A percentile compares a stretch with the other conserved stretches of the same genome.
Evolutionary conservation across 1,140 invertebrate genomes (phyloP).

Genomic region (Atta texana): DNA sequence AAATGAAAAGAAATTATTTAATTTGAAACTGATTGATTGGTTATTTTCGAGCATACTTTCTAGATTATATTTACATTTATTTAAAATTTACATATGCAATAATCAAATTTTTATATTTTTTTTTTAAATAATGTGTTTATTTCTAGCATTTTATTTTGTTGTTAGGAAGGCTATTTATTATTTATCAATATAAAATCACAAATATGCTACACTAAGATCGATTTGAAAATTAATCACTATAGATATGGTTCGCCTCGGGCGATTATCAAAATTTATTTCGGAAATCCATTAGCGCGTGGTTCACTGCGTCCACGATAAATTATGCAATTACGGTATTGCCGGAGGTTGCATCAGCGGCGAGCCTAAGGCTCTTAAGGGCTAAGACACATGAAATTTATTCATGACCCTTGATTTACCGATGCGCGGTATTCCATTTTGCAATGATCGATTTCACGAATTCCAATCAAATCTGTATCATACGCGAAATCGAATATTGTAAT

Average conservation of each 20-base stretch:
- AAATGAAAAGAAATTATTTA: constrained; percentile 19
- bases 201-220: background rate
- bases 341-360: constrained; percentile 39
- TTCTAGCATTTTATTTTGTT: background rate
- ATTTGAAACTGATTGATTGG: constrained; percentile 21
- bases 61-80: background rate
- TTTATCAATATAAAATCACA: constrained; percentile 10
- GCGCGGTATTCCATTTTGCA: constrained; percentile 42
- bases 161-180: background rate
- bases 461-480: background rate
- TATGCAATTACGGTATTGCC: constrained; percentile 67
- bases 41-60: background rate
- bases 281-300: constrained; percentile 68
- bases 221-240: constrained; percentile 46
- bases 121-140: background rate
- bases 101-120: background rate
- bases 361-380: constrained; percentile 69
- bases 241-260: constrained; percentile 34
- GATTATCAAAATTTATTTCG: constrained; percentile 71
- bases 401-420: constrained; percentile 44
- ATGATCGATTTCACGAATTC: constrained; percentile 39
- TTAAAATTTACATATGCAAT: background rate
- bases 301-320: constrained; percentile 67
- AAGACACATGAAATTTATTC: constrained; percentile 61
- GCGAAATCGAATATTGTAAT: background rate